phyloP scores from a whole-genome alignment of 2,888 invertebrate genomes.

The Temnothorax unifasciatus region DNA sequence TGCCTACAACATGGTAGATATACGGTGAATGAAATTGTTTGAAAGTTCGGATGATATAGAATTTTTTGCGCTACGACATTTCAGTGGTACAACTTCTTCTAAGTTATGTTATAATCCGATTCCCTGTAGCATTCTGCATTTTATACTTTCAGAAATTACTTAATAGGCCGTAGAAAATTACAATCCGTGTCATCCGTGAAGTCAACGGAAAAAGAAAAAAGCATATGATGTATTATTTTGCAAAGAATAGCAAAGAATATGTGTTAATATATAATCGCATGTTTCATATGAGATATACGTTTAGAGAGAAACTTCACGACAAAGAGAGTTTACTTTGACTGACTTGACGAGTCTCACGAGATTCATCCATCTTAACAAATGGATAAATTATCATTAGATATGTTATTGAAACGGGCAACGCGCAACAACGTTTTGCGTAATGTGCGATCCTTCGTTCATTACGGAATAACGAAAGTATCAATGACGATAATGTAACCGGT shows the following conservation, averaged over 20 bases:
- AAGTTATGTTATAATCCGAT: background rate
- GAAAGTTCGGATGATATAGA: background rate
- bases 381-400: conserved; percentile 36
- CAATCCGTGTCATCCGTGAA: background rate
- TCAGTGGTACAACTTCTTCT: background rate
- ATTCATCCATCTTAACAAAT: conserved; percentile 20
- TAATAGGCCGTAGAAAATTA: background rate
- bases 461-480: conserved; percentile 53
- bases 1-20: too few species aligned
- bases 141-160: background rate
- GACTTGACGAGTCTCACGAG: conserved; percentile 12
- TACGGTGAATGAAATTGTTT: background rate
- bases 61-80: background rate
- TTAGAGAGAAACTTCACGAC: background rate
- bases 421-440: conserved; percentile 23
- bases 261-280: background rate
- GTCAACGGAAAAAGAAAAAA: background rate
- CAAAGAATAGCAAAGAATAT: background rate
- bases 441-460: conserved; percentile 35
- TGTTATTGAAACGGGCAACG: conserved; percentile 36
- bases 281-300: background rate
- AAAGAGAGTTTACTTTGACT: conserved; percentile 6
- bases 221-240: background rate
- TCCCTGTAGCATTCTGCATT: background rate
- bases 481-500: conserved; percentile 47